Evolutionary conservation across 2,797 vertebrate species (phyloP).

Genomic region (Delichon dasypus): DNA sequence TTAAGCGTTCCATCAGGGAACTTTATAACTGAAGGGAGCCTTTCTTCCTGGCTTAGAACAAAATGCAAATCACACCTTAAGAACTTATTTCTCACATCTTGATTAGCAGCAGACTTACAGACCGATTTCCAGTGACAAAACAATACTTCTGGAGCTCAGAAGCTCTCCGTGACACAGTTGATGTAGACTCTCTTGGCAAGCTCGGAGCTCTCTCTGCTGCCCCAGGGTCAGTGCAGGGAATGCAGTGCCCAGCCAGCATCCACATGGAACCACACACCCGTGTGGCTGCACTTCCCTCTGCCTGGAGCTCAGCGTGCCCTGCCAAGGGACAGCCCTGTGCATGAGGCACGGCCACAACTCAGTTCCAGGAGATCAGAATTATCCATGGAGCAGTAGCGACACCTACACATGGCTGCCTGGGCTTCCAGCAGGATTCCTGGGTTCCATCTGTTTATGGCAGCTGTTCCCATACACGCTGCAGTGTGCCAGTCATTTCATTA

Average conservation of each 20-base stretch:
- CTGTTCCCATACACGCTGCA: not conserved
- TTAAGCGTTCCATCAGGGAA: not conserved
- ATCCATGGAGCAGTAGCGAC: conserved; percentile 34
- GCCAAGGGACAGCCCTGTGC: not conserved
- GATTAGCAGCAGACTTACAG: not conserved
- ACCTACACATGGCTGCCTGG: conserved; percentile 8
- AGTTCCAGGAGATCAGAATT: not conserved
- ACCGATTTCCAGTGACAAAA: not conserved
- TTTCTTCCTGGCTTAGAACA: not conserved
- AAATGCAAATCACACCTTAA: not conserved
- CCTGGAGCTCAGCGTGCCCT: not conserved
- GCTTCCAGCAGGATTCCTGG: not conserved
- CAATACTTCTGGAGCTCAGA: not conserved
- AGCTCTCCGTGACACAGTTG: accelerated
- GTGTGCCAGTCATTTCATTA: not conserved
- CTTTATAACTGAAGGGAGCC: not conserved
- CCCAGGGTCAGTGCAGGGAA: not conserved
- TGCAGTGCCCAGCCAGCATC: not conserved
- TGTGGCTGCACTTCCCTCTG: not conserved
- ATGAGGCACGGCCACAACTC: not conserved
- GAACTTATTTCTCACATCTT: not conserved
- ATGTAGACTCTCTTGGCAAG: no score
- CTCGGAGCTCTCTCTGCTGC: not conserved
- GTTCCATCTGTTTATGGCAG: not conserved
- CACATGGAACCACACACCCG: not conserved